phyloP scores from a whole-genome alignment of 1,140 invertebrate genomes.

The Rhagoletis pomonella region DNA sequence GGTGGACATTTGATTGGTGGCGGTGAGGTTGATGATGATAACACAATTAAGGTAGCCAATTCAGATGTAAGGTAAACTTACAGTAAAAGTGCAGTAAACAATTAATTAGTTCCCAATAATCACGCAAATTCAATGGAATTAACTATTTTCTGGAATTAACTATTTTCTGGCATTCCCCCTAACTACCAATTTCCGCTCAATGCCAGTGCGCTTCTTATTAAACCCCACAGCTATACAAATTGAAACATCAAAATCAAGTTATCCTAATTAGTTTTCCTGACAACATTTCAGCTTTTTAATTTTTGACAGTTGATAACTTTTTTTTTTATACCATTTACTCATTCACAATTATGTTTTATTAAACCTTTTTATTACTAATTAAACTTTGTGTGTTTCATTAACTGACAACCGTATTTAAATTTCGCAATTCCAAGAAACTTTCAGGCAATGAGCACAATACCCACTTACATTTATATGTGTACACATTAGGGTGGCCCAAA shows the following conservation, averaged over 20 bases:
- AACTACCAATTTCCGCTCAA: too few species aligned
- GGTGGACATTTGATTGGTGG: too few species aligned
- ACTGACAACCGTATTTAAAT: conserved; percentile 41
- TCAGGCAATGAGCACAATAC: too few species aligned
- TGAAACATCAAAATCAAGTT: conserved; percentile 8
- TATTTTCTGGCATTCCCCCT: too few species aligned
- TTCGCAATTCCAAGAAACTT: neutral
- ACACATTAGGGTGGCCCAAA: too few species aligned
- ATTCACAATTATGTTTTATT: neutral
- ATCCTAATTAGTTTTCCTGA: conserved; percentile 30
- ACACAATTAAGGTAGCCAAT: too few species aligned
- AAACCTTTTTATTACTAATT: neutral
- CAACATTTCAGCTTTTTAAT: conserved; percentile 27
- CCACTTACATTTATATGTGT: too few species aligned
- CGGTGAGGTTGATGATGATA: too few species aligned
- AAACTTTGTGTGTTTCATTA: conserved; percentile 36
- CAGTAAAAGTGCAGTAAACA: neutral
- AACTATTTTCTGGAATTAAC: too few species aligned
- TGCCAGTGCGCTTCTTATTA: too few species aligned
- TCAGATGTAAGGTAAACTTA: too few species aligned
- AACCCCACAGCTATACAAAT: neutral
- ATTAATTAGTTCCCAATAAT: neutral
- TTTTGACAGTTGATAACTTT: conserved; percentile 31
- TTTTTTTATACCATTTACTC: neutral
- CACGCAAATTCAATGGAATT: too few species aligned